Base-by-base conservation (phyloP, 1,140 invertebrate genomes). In the Drosophila repletoides region DNA sequence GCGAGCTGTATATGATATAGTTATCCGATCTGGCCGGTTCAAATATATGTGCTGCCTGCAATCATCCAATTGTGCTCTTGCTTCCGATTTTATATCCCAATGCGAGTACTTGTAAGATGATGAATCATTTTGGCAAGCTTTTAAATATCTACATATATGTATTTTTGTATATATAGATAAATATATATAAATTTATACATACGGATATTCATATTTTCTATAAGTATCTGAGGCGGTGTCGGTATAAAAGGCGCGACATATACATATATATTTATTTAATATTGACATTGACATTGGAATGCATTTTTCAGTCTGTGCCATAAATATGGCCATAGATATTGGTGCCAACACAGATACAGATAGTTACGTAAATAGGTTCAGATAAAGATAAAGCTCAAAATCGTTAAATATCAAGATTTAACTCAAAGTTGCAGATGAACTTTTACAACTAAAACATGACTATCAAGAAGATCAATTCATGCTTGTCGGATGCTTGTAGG, bases 211-310 rank as follows among this genome's bases (percentile, higher is more conserved):
- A n/a, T 29, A 28, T n/a, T n/a, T n/a, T n/a, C n/a, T 10, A 15
- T 9, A n/a, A 17, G 9, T 14, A 28, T 1, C 40, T 43, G 7
- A 1, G 15, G 7, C 36, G 6, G 14, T 12, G 10, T 7, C 15
- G 40, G 38, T 58, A 45, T 58, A 58, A 58, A 58, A 46, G 53
- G 53, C 38, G 7, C 17, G 53, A 24, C 34, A 10, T 55, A 22
- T 7, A 26, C 5, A 3, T 59, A 51, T 49, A 22, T 51, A 61
- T 61, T 22, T 40, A 38, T 51, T 41, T 41, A 41, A 24, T 66
- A 75, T 66, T 74, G 73, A 66, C 73, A 76, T 74, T 76, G 72
- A 76, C 74, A 76, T 76, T 76, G 74, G 72, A 76, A 71, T 71
- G 60, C 34, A 71, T 70, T 76, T 65, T 74, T 38, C 52, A 64